Evolutionary conservation across 1,140 invertebrate species (phyloP).

Genomic region (Drosophila takahashii): DNA sequence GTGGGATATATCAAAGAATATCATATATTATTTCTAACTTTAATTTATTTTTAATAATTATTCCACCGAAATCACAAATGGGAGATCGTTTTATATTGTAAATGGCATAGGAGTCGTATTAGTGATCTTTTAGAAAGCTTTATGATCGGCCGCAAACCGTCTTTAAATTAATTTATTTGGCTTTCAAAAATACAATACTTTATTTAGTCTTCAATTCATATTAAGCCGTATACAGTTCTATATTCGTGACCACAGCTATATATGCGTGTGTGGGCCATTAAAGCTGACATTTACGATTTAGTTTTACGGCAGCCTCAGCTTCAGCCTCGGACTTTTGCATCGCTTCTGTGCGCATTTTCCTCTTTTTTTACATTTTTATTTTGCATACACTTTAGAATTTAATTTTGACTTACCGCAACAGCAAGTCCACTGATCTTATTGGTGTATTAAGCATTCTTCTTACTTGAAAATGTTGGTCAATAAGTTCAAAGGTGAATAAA

Average conservation of each 20-base stretch:
- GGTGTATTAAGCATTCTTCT: neutral
- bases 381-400: constrained; percentile 32
- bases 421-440: neutral
- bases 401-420: neutral
- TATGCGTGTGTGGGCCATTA: constrained; percentile 33
- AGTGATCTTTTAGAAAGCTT: too few relatives aligned
- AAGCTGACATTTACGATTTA: constrained; percentile 74
- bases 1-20: too few relatives aligned
- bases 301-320: constrained; percentile 53
- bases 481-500: neutral
- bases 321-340: constrained; percentile 38
- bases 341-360: constrained; percentile 3
- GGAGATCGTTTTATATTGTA: too few relatives aligned
- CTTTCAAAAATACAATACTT: too few relatives aligned
- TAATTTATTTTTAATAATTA: too few relatives aligned
- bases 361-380: neutral
- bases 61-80: too few relatives aligned
- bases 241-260: neutral
- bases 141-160: too few relatives aligned
- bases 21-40: too few relatives aligned
- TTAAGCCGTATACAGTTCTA: neutral
- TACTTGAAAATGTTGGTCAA: neutral
- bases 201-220: neutral
- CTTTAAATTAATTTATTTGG: too few relatives aligned
- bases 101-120: too few relatives aligned